Evolutionary conservation across 2,888 invertebrate species (phyloP).

Genomic region (Chalcis sispes): DNA sequence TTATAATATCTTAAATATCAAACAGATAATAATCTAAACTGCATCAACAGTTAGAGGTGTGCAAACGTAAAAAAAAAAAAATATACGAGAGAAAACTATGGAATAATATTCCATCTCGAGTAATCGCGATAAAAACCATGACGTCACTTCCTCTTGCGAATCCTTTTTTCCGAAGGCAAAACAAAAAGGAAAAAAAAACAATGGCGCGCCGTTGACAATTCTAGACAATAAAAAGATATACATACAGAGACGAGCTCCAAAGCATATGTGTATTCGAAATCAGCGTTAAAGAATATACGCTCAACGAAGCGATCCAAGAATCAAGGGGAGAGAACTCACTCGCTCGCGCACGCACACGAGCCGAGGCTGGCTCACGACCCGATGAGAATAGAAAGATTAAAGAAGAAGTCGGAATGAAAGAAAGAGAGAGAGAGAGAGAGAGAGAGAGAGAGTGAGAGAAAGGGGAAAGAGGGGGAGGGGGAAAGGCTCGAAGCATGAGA

Average conservation of each 20-base stretch:
- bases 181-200: slow-evolving; percentile 10
- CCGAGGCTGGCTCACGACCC: too few species aligned
- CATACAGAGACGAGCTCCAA: too few species aligned
- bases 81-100: too few species aligned
- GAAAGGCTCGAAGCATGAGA: slow-evolving; percentile 57
- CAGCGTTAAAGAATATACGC: neutral
- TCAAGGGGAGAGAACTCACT: neutral
- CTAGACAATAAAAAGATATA: slow-evolving; percentile 9
- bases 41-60: too few species aligned
- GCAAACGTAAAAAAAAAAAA: too few species aligned
- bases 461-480: slow-evolving; percentile 39
- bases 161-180: neutral
- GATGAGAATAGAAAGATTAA: slow-evolving; percentile 51
- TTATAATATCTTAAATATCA: too few species aligned
- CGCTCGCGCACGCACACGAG: neutral
- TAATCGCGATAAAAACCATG: too few species aligned
- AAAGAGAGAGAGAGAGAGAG: slow-evolving; percentile 13
- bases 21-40: too few species aligned
- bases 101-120: too few species aligned
- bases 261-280: slow-evolving; percentile 2
- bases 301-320: slow-evolving; percentile 35
- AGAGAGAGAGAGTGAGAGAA: slow-evolving; percentile 26
- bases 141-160: slow-evolving; percentile 23
- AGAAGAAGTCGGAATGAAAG: too few species aligned
- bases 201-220: slow-evolving; percentile 27